Evolutionary conservation across 1,140 invertebrate species (phyloP), one percentile per base, ranked within the genome.

Genomic region (Zaprionus ornatus): DNA sequence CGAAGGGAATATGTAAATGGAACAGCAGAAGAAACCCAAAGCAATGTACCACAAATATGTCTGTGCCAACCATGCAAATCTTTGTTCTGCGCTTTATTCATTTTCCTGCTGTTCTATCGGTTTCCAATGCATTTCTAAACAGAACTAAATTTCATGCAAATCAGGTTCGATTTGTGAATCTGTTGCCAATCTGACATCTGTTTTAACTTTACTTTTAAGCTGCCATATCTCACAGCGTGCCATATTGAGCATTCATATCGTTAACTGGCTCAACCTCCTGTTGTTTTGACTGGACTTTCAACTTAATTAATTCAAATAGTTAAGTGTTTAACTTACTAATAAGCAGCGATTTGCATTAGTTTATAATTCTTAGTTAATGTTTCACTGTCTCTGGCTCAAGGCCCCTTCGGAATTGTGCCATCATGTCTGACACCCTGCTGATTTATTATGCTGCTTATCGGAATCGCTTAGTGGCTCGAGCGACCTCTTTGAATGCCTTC

Each of bases 401-500:
- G 48, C 19, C 3, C 25, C 6, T 50, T 50, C 3, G 9, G 21
- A 55, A 7, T 55, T 55, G 15, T 45, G 40, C 40, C n/a, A 3
- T 9, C 40, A 45, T 45, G 40, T 23, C 19, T 21, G 45, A 10
- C 0, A 17, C n/a, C 40, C n/a, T 45, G 45, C 45, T 50, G 19
- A 50, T 50, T 50, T 23, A 50, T 50, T 50, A 23, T 50, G 19
- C 21, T 23, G 19, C 12, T 12, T 10, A 3, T 50, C 19, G 19
- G 4, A 9, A 50, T 50, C 45, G 10, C 17, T 50, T 45, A 45
- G n/a, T 17, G n/a, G n/a, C 40, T n/a, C 10, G 9, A 50, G 19
- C 10, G 45, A 60, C 56, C 63, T 40, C 10, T 55, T 32, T 35
- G 42, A 59, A 29, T 54, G 48, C 57, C 52, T 48, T 63, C 66